Conservation (phyloP, 2,113 vertebrate species). For the Paraplagusia blochii region DNA sequence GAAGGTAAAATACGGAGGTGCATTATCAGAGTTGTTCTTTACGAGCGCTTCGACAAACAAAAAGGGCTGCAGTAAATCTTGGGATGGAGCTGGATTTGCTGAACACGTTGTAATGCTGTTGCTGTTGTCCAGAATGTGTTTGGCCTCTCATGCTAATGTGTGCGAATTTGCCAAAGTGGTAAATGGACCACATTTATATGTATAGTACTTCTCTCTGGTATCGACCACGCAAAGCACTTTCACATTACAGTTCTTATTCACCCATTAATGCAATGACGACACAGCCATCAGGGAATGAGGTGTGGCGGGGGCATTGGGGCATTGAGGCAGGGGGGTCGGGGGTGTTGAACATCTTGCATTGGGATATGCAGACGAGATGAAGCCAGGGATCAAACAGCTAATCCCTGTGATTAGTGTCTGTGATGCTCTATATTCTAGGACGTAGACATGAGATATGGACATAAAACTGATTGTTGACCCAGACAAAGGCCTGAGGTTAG, state of each 20-base stretch:
- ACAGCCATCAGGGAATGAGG: background rate
- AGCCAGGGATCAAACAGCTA: background rate
- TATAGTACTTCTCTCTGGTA: background rate
- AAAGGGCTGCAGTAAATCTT: background rate
- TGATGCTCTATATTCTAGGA: background rate
- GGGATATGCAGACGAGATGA: background rate
- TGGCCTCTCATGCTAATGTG: background rate
- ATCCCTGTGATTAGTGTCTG: background rate
- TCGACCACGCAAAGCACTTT: background rate
- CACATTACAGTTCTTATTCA: background rate
- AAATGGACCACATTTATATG: background rate
- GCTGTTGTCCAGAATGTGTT: background rate
- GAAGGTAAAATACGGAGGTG: background rate
- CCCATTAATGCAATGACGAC: background rate
- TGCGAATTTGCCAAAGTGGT: background rate
- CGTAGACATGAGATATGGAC: background rate
- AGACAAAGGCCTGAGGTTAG: too few relatives aligned
- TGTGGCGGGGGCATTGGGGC: too few relatives aligned
- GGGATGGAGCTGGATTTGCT: too few relatives aligned
- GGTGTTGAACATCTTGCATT: background rate
- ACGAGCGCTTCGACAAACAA: background rate
- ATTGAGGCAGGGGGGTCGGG: too few relatives aligned
- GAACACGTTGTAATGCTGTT: background rate
- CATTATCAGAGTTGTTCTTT: background rate
- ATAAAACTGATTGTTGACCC: background rate